Evolutionary conservation across 2,113 vertebrate genomes (phyloP).

Genomic region (Canis aureus): DNA sequence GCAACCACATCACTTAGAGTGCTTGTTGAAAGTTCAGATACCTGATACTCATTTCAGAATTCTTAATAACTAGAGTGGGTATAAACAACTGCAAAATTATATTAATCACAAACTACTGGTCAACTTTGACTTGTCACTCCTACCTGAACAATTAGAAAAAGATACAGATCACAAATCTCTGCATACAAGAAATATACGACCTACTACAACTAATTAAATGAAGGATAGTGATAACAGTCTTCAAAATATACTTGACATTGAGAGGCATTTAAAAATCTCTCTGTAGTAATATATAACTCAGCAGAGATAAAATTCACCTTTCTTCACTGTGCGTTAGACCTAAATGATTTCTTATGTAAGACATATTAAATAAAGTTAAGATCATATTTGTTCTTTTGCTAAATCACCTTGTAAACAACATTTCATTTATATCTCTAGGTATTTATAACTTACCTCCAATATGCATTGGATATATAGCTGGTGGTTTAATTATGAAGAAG

Average conservation of each 20-base stretch:
- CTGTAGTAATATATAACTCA: not conserved
- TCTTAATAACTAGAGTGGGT: not conserved
- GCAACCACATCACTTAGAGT: not conserved
- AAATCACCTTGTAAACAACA: conserved; percentile 25
- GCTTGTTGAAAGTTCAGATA: not conserved
- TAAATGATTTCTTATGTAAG: not conserved
- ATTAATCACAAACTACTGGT: not conserved
- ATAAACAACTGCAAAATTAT: not conserved
- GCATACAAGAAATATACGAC: not conserved
- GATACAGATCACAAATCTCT: not conserved
- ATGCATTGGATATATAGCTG: conserved; percentile 94
- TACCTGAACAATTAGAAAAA: not conserved
- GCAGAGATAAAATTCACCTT: not conserved
- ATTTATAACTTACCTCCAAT: conserved; percentile 94
- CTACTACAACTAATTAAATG: not conserved
- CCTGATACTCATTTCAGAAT: not conserved
- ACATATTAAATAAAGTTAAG: not conserved
- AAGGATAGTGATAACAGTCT: not conserved
- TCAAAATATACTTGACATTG: not conserved
- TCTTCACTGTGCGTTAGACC: not conserved
- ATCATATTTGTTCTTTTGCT: not conserved
- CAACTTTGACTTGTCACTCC: not conserved
- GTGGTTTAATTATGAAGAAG: conserved; percentile 95
- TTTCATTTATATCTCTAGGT: conserved; percentile 86
- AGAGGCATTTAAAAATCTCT: conserved; percentile 7